phyloP scores from a whole-genome alignment of 2,113 vertebrate genomes.

The Crotophaga sulcirostris region DNA sequence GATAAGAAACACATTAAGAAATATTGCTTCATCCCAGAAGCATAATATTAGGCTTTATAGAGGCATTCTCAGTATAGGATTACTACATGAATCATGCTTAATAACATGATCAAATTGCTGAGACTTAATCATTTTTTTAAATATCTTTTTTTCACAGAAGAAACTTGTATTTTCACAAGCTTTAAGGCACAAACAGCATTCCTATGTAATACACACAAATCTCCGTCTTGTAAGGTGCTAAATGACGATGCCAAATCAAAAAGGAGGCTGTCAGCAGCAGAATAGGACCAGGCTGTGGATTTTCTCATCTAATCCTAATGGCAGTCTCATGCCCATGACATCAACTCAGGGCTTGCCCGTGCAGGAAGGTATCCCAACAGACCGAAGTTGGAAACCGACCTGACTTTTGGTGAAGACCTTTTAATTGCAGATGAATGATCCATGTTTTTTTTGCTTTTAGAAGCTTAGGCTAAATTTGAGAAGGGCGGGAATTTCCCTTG shows the following conservation, averaged over 20 bases:
- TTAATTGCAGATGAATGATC: not conserved
- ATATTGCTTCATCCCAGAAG: not conserved
- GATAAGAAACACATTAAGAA: constrained; percentile 1
- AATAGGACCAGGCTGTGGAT: not conserved
- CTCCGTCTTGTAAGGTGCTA: not conserved
- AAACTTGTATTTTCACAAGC: not conserved
- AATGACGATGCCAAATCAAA: not conserved
- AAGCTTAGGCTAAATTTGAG: not conserved
- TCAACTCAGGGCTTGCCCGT: accelerated
- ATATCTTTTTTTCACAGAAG: not conserved
- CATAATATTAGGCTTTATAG: not conserved
- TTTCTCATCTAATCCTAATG: not conserved
- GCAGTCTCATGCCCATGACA: not conserved
- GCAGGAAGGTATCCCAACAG: not conserved
- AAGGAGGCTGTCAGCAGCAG: not conserved
- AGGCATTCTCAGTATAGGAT: not conserved
- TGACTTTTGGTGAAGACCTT: not conserved
- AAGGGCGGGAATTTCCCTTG: not conserved
- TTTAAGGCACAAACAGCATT: not conserved
- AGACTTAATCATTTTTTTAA: not conserved
- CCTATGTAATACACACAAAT: not conserved
- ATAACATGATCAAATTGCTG: not conserved
- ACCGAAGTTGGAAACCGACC: not conserved
- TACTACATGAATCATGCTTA: constrained; percentile 34
- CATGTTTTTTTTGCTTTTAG: not conserved